A percentile compares a stretch with the other conserved stretches of the same genome.
phyloP scores from a whole-genome alignment of 2,797 vertebrate species.

The Gymnothorax javanicus region DNA sequence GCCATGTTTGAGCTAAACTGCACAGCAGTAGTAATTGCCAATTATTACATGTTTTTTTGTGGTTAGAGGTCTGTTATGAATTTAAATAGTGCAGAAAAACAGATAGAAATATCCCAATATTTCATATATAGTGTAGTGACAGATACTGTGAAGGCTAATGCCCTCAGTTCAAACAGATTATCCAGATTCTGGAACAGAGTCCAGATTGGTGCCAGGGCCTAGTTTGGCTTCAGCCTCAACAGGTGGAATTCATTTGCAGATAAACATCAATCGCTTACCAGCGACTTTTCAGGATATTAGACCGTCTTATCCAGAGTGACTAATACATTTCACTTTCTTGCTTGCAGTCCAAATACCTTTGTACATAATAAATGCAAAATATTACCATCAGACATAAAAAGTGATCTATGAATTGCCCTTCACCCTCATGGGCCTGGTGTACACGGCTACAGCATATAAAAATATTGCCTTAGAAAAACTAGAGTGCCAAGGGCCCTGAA shows the following conservation, averaged over 20 bases:
- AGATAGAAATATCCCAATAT: not conserved
- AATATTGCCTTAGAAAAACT: not conserved
- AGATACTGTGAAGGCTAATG: not conserved
- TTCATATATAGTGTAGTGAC: not conserved
- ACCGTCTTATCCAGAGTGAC: too few species aligned
- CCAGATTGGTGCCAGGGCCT: too few species aligned
- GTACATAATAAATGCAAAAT: not conserved
- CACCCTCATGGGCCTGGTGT: not conserved
- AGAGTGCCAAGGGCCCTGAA: too few species aligned
- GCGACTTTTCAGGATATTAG: too few species aligned
- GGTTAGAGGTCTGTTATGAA: not conserved
- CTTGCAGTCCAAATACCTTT: too few species aligned
- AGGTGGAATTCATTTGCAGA: too few species aligned
- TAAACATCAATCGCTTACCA: too few species aligned
- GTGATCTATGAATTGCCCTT: conserved; percentile 24
- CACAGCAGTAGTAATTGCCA: not conserved
- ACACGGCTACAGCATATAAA: not conserved
- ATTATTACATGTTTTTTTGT: not conserved
- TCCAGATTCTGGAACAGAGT: too few species aligned
- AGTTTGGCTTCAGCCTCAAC: too few species aligned
- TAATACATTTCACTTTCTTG: too few species aligned
- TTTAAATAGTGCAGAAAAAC: not conserved
- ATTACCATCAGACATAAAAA: conserved; percentile 29
- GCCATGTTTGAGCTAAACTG: not conserved
- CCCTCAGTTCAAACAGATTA: not conserved